These are phyloP conservation scores for Microctenopoma steveboyesi DNA, from an alignment of 2,797 vertebrate species.

Conservation along the genomic window DNA sequence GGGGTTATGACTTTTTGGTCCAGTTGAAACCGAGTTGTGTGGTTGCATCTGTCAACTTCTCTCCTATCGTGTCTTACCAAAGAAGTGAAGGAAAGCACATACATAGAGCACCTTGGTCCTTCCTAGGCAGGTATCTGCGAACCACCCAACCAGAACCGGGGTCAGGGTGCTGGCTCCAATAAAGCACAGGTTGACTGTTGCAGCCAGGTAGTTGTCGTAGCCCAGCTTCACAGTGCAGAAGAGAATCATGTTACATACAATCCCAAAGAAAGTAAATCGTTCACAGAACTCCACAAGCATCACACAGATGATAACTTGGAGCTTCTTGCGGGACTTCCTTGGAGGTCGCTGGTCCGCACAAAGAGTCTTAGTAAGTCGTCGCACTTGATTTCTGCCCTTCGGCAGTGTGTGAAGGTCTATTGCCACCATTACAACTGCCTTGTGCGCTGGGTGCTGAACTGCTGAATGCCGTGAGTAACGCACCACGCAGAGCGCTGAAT, in stretches of 20 bases:
- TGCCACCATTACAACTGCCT: constrained; percentile 69
- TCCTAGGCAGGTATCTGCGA: constrained; percentile 85
- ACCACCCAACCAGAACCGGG: constrained; percentile 87
- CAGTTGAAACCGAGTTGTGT: background rate
- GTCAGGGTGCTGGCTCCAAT: constrained; percentile 86
- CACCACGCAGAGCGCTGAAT: constrained; percentile 17
- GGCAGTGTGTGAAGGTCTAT: constrained; percentile 46
- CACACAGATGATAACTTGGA: constrained; percentile 86
- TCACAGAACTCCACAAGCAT: constrained; percentile 93
- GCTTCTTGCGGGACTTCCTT: constrained; percentile 78
- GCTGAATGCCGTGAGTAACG: background rate
- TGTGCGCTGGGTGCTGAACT: constrained; percentile 51
- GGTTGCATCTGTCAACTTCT: background rate
- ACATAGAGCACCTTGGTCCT: constrained; percentile 87
- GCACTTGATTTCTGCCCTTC: constrained; percentile 38
- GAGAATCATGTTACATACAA: constrained; percentile 93
- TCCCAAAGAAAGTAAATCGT: constrained; percentile 92
- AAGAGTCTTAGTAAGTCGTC: constrained; percentile 36
- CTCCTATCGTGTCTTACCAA: constrained; percentile 84
- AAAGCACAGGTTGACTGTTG: constrained; percentile 90
- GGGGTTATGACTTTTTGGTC: background rate
- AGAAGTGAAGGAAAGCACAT: constrained; percentile 90
- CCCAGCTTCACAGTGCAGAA: constrained; percentile 91
- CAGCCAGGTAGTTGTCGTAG: constrained; percentile 88
- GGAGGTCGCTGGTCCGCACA: constrained; percentile 24